Conservation (phyloP, 2,888 invertebrate genomes). For the Deroplatys truncata region DNA sequence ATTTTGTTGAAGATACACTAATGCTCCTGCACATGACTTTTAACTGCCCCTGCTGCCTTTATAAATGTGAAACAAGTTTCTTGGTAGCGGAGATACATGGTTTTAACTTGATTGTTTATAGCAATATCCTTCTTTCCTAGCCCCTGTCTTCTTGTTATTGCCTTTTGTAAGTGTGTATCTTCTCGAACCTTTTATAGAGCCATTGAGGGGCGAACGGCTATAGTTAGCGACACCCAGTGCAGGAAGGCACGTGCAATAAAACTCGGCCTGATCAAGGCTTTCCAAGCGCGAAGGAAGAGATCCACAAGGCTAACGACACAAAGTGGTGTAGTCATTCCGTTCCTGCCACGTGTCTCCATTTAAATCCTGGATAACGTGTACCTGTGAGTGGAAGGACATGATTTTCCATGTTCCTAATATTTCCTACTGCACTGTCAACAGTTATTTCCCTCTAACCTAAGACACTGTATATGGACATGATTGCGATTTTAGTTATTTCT, state of each 20-base stretch:
- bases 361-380: not conserved
- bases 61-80: not conserved
- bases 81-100: not conserved
- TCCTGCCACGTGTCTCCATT: not conserved
- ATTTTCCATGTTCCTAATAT: not conserved
- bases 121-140: not conserved
- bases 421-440: not conserved
- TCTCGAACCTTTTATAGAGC: conserved; percentile 9
- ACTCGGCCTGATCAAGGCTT: not conserved
- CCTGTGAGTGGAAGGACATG: not conserved
- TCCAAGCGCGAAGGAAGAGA: not conserved
- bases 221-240: not conserved
- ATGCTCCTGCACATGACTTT: not conserved
- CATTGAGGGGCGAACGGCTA: not conserved
- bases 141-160: not conserved
- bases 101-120: not conserved
- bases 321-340: not conserved
- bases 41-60: not conserved
- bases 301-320: not conserved
- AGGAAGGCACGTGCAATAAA: not conserved
- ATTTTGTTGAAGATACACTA: not conserved
- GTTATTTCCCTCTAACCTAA: too few species aligned
- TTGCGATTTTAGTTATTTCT: too few species aligned
- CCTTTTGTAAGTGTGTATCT: not conserved
- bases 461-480: too few species aligned